Evolutionary conservation across 2,888 invertebrate genomes (phyloP), one percentile per base, ranked within the genome.

Genomic region (Chaetogeoica ovagalla): DNA sequence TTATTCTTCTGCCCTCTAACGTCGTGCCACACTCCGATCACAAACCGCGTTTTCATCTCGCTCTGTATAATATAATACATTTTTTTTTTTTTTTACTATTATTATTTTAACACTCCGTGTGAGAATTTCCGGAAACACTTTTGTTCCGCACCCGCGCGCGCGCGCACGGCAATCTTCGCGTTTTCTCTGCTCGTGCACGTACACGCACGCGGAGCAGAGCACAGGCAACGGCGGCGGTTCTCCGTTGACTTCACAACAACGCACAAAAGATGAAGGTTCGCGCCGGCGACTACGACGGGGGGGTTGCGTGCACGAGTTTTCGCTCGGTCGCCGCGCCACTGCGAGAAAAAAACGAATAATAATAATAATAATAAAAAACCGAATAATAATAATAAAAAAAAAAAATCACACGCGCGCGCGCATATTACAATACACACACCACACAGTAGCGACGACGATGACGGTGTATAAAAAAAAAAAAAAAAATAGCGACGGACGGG

Each of bases 51-150:
- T 11, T 13, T 13, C 3, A 3, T 13, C 48, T 13, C 15, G 0
- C 11, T 13, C 15, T 48, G 9, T 62, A 52, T 48, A 48, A 59
- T 48, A 48, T 48, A 48, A 48, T 48, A 48, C 43, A 7, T 43
- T 43, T 43, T 48, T 48, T 48, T 13, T 48, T 39, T 77, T 77
- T 62, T n/a, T n/a, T n/a, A n/a, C n/a, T n/a, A n/a, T n/a, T n/a
- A n/a, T n/a, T n/a, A n/a, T n/a, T n/a, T 77, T 4, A 30, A 30
- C 4, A 55, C 77, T 62, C 62, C 70, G 62, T 62, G 62, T 70
- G 77, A 30, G 77, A 77, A 77, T 77, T 63, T 70, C 77, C 70
- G 62, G 77, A 77, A 70, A 77, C 62, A 70, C 69, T 77, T 77
- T 77, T 77, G 77, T 77, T 63, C 70, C 70, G 60, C 43, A 7